Percentiles rank a stretch among this genome's conserved stretches.
phyloP scores from a whole-genome alignment of 1,140 invertebrate genomes.

The Drosophila kikkawai region DNA sequence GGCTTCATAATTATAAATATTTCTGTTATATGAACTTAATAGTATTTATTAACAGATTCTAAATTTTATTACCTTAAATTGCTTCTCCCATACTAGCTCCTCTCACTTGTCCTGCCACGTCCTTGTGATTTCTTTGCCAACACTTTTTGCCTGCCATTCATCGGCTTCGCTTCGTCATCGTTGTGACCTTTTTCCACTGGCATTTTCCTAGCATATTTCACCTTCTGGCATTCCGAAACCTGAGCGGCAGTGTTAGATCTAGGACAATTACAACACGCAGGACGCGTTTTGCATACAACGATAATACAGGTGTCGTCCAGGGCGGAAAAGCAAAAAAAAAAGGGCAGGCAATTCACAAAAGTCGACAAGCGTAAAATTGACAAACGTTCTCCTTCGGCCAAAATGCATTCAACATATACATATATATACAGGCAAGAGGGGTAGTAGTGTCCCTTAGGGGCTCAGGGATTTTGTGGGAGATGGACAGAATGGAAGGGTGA shows the following conservation, averaged over 20 bases:
- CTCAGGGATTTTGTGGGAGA: slow-evolving; percentile 4
- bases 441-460: neutral
- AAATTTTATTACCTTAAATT: neutral
- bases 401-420: slow-evolving; percentile 58
- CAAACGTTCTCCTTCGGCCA: slow-evolving; percentile 71
- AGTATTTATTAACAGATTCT: no score
- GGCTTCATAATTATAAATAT: neutral
- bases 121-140: slow-evolving; percentile 7
- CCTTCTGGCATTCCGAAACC: slow-evolving; percentile 5
- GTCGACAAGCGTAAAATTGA: slow-evolving; percentile 81
- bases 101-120: slow-evolving; percentile 3
- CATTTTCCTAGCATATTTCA: slow-evolving; percentile 31
- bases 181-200: slow-evolving; percentile 21
- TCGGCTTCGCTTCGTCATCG: slow-evolving; percentile 13
- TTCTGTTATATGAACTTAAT: neutral
- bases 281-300: slow-evolving; percentile 40
- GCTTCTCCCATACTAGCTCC: neutral
- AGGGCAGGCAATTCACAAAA: slow-evolving; percentile 69
- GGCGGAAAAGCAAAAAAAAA: slow-evolving; percentile 39
- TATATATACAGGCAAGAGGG: neutral
- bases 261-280: slow-evolving; percentile 34
- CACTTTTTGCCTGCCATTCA: neutral
- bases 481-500: slow-evolving; percentile 26
- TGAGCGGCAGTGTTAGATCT: slow-evolving; percentile 14
- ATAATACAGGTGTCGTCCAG: slow-evolving; percentile 25